phyloP scores from a whole-genome alignment of 2,797 vertebrate species.

The Epinephelus malabaricus region DNA sequence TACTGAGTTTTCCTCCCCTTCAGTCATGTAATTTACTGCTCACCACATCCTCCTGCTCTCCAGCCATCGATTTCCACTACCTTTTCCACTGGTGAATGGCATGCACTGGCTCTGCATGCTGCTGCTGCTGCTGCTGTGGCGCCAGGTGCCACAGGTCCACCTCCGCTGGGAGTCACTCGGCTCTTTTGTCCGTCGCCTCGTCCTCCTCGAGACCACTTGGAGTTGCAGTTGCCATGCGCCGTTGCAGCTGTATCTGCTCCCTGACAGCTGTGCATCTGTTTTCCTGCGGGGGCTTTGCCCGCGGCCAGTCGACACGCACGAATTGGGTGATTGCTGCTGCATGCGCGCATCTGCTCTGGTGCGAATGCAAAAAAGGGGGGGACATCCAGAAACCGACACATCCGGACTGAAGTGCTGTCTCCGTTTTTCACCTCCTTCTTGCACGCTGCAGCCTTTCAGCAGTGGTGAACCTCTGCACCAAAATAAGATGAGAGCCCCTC shows the following conservation, averaged over 20 bases:
- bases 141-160: constrained; percentile 61
- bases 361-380: constrained; percentile 26
- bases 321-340: constrained; percentile 45
- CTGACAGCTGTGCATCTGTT: constrained; percentile 69
- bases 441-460: constrained; percentile 68
- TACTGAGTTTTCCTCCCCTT: constrained; percentile 23
- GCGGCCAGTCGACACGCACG: constrained; percentile 47
- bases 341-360: constrained; percentile 31
- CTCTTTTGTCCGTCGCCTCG: constrained; percentile 24
- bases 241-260: constrained; percentile 46
- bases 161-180: constrained; percentile 8
- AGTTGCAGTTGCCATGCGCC: constrained; percentile 48
- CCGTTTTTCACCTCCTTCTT: constrained; percentile 51
- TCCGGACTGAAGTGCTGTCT: constrained; percentile 39
- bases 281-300: constrained; percentile 47
- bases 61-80: constrained; percentile 58
- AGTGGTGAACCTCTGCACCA: constrained; percentile 77
- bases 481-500: constrained; percentile 72
- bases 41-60: constrained; percentile 56
- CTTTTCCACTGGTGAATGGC: constrained; percentile 42
- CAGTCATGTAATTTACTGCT: constrained; percentile 55
- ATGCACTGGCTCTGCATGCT: constrained; percentile 12
- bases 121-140: background rate
- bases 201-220: constrained; percentile 24
- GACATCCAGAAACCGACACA: constrained; percentile 34